Conservation (phyloP, 2,888 invertebrate genomes). For the Synanthedon myopaeformis region DNA sequence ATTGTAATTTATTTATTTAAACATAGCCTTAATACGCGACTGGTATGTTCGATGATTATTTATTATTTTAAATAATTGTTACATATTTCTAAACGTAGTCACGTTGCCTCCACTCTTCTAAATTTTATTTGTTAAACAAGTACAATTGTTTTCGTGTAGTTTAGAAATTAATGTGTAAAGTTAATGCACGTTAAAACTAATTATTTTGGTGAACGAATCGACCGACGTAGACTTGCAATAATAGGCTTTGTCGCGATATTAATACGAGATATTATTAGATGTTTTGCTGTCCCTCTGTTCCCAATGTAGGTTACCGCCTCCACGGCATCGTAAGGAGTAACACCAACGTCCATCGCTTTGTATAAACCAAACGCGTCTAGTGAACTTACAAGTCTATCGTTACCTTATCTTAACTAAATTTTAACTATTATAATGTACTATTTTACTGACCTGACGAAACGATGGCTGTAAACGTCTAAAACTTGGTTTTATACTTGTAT, state of each 20-base stretch:
- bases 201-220: not conserved
- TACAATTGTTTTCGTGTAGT: slow-evolving; percentile 5
- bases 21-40: slow-evolving; percentile 40
- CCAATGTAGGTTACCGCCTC: slow-evolving; percentile 44
- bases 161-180: slow-evolving; percentile 12
- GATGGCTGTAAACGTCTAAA: slow-evolving; percentile 16
- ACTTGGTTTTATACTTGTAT: slow-evolving; percentile 17
- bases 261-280: slow-evolving; percentile 55
- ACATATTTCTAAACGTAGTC: slow-evolving; percentile 32
- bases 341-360: slow-evolving; percentile 52
- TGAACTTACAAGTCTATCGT: slow-evolving; percentile 18
- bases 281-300: slow-evolving; percentile 7
- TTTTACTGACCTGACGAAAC: slow-evolving; percentile 9
- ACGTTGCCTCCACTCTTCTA: slow-evolving; percentile 38
- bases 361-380: slow-evolving; percentile 15
- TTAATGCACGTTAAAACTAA: slow-evolving; percentile 2
- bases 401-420: slow-evolving; percentile 29
- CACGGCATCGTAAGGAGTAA: slow-evolving; percentile 56
- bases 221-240: too few relatives aligned
- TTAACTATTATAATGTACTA: slow-evolving; percentile 9
- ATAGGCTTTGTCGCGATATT: slow-evolving; percentile 35
- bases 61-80: slow-evolving; percentile 23
- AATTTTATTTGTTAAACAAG: slow-evolving; percentile 8
- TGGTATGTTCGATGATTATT: slow-evolving; percentile 49
- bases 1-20: slow-evolving; percentile 65